Evolutionary conservation across 2,113 vertebrate genomes (phyloP).

Genomic region (Nettapus auritus): DNA sequence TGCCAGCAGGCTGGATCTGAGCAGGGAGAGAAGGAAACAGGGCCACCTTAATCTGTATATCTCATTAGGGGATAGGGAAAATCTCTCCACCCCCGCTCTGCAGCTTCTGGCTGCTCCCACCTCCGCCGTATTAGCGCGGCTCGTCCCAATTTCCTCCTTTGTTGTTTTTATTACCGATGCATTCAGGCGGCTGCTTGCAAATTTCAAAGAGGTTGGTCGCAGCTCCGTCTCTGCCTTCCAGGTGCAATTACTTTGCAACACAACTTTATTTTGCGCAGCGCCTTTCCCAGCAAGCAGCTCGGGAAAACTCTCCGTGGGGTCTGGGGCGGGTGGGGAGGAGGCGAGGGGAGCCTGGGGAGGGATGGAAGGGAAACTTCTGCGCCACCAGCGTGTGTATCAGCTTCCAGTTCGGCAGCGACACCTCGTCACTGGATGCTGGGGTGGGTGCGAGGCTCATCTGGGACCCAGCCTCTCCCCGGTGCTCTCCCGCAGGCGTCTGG

Average conservation of each 20-base stretch:
- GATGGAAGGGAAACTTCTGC: not conserved
- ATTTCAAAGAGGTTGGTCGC: conserved; percentile 59
- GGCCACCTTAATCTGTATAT: not conserved
- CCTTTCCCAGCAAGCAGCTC: not conserved
- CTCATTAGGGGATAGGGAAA: conserved; percentile 13
- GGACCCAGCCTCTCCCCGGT: not conserved
- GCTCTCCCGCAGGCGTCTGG: not conserved
- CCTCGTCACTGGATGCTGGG: not conserved
- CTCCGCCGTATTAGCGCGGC: not conserved
- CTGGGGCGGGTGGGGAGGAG: not conserved
- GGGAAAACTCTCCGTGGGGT: not conserved
- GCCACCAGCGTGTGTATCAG: accelerated
- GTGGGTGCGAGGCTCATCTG: not conserved
- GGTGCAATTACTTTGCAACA: conserved; percentile 70
- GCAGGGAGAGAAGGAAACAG: not conserved
- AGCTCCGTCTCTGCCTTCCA: conserved; percentile 44
- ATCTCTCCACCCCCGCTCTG: not conserved
- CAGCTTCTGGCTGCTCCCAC: conserved; percentile 15
- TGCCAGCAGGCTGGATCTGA: not conserved
- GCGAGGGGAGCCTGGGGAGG: accelerated
- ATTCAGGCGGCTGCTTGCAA: not conserved
- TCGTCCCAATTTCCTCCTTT: conserved; percentile 54
- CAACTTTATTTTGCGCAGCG: conserved; percentile 3
- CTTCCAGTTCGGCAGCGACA: not conserved
- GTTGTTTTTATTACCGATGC: conserved; percentile 48